Evolutionary conservation across 2,888 invertebrate species (phyloP).

Genomic region (Eilema sororculum): DNA sequence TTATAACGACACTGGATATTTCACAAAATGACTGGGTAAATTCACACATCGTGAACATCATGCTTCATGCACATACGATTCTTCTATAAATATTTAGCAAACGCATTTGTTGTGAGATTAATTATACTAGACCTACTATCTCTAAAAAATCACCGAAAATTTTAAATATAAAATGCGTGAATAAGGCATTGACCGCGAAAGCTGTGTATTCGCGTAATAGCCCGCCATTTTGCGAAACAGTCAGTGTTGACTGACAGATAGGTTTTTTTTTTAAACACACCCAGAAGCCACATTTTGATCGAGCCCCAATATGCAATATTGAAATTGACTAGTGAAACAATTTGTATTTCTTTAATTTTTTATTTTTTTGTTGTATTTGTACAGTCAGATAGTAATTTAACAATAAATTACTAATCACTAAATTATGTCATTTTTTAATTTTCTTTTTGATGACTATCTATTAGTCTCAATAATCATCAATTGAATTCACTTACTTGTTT

Average conservation of each 20-base stretch:
- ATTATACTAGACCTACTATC: background rate
- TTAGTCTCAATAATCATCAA: background rate
- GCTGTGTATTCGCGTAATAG: conserved; percentile 11
- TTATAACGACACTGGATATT: conserved; percentile 7
- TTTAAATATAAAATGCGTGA: conserved; percentile 25
- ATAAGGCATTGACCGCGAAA: conserved; percentile 14
- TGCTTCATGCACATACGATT: background rate
- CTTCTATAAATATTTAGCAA: background rate
- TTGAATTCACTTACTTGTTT: background rate
- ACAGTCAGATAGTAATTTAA: conserved; percentile 31
- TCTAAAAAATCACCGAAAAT: background rate
- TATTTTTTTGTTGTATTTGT: conserved; percentile 26
- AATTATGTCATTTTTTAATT: background rate
- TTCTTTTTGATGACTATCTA: background rate
- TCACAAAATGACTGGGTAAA: conserved; percentile 5
- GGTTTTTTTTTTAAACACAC: conserved; percentile 43
- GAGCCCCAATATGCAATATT: conserved; percentile 49
- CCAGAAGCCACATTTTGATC: conserved; percentile 42
- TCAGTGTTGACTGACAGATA: conserved; percentile 31
- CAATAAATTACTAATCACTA: background rate
- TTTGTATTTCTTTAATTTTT: conserved; percentile 30
- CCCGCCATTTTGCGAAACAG: conserved; percentile 30
- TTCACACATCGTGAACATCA: background rate
- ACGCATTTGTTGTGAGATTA: background rate
- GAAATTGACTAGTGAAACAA: conserved; percentile 65